Evolutionary conservation across 2,113 vertebrate species (phyloP).

Genomic region (Sciurus niger): DNA sequence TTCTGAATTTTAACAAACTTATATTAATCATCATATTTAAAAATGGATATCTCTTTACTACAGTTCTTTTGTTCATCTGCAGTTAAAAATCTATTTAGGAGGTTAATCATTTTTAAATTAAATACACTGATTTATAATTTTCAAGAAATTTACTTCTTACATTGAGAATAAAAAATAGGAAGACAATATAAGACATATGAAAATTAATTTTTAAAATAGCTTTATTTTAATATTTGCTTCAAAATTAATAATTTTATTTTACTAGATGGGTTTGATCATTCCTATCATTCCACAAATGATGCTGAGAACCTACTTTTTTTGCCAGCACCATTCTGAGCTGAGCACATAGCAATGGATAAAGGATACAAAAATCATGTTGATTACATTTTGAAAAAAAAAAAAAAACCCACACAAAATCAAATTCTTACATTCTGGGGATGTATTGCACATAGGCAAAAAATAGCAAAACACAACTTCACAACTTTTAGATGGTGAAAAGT

Average conservation of each 20-base stretch:
- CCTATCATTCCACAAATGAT: background rate
- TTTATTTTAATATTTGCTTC: background rate
- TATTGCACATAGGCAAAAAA: background rate
- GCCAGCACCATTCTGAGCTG: background rate
- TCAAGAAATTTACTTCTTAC: background rate
- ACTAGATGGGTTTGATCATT: background rate
- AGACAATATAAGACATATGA: background rate
- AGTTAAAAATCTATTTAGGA: background rate
- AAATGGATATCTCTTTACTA: background rate
- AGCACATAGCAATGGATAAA: background rate
- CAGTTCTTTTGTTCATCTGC: background rate
- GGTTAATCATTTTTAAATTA: background rate
- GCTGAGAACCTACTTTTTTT: background rate
- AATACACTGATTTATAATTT: background rate
- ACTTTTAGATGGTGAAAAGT: background rate
- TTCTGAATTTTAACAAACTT: background rate
- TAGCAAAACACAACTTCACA: background rate
- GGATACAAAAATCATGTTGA: background rate
- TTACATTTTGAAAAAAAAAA: background rate
- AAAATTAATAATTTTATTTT: background rate
- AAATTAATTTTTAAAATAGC: background rate
- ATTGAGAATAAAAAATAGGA: background rate
- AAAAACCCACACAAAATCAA: background rate
- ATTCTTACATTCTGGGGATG: background rate
- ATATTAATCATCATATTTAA: background rate